Evolutionary conservation across 2,797 vertebrate genomes (phyloP), one percentile per base, ranked within the genome.

Genomic region (Myotis myotis): DNA sequence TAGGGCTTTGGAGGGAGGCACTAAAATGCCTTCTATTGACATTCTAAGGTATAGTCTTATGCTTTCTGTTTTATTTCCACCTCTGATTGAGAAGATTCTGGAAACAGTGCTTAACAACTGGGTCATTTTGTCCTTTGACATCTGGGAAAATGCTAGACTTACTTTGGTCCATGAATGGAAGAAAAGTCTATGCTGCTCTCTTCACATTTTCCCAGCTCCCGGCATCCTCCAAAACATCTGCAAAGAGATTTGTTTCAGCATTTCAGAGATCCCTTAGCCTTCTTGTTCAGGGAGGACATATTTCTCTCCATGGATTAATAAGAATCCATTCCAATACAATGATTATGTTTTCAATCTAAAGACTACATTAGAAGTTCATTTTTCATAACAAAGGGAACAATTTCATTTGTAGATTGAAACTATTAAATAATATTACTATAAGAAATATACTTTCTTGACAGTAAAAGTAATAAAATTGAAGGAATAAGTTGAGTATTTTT

Each of bases 131-230:
- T 93, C 55, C 94, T 80, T 79, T 82, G 93, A 96, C 93, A 96
- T 95, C 93, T 96, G 94, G 94, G 93, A 92, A 96, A 96, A 78
- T 91, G 66, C 83, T 91, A 87, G 71, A 55, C 89, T 91, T 11
- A 53, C 16, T 95, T 87, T 95, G 80, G 87, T 86, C 74, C 93
- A 47, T 60, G 51, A 96, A 33, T 85, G 84, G 96, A 97, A 97
- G 94, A 92, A 94, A 96, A 93, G 38, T 75, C 76, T 41, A 75
- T 19, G 60, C 33, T 66, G 12, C 38, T 94, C 28, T 91, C 76
- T 94, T 87, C 81, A 96, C 62, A 94, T 87, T 95, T 96, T 85
- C 91, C 92, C 51, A 60, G 30, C 70, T 94, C 88, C 87, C 38
- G 17, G 60, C 62, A 93, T 70, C 76, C 93, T 94, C 49, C 51